A percentile compares a stretch with the other conserved stretches of the same genome.
Evolutionary conservation across 2,797 vertebrate genomes (phyloP).

Genomic region (Forpus xanthops): DNA sequence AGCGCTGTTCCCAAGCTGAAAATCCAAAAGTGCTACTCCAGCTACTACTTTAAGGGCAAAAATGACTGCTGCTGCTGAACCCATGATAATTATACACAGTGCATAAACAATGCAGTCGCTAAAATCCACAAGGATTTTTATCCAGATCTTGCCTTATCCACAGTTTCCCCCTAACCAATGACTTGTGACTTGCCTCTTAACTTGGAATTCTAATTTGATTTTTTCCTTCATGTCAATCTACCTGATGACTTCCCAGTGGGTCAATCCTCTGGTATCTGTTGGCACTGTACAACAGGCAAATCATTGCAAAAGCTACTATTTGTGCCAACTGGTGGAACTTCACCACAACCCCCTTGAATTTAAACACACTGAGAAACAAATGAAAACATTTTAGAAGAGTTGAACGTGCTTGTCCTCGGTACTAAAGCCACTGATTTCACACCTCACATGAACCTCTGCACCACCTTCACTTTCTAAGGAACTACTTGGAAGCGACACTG

Average conservation of each 20-base stretch:
- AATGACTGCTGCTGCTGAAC: no score
- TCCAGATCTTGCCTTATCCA: neutral
- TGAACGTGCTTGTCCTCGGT: neutral
- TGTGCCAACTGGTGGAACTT: neutral
- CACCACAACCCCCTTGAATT: neutral
- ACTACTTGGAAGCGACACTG: neutral
- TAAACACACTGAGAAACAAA: neutral
- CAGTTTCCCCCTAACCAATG: neutral
- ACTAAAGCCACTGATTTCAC: neutral
- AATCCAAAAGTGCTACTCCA: no score
- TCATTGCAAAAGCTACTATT: neutral
- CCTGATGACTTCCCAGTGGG: neutral
- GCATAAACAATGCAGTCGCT: neutral
- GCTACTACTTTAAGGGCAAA: no score
- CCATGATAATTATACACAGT: neutral
- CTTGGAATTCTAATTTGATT: neutral
- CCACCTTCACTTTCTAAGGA: neutral
- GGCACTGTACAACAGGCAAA: neutral
- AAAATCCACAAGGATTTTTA: neutral
- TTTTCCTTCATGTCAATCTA: neutral
- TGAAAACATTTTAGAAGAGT: neutral
- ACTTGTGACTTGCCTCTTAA: neutral
- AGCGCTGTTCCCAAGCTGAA: no score
- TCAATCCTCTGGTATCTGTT: neutral
- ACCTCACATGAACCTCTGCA: neutral